Evolutionary conservation across 2,888 invertebrate species (phyloP).

Genomic region (Xanthia icteritia): DNA sequence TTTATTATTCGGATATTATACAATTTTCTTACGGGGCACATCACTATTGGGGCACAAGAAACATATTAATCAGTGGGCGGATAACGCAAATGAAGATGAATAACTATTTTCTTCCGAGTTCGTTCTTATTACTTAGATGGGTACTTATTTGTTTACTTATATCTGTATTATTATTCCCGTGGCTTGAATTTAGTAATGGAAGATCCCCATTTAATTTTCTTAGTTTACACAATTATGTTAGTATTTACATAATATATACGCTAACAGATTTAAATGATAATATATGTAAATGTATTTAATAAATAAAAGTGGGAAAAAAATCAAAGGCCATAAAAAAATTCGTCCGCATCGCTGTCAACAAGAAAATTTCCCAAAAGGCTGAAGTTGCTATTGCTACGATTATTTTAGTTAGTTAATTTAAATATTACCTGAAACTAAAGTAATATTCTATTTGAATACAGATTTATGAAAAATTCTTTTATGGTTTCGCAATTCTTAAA

Average conservation of each 20-base stretch:
- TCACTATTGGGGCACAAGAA: conserved; percentile 41
- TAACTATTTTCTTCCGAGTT: conserved; percentile 42
- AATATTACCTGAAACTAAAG: not conserved
- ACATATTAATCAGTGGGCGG: conserved; percentile 53
- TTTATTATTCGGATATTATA: not conserved
- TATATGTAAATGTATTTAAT: too few species aligned
- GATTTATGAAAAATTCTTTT: not conserved
- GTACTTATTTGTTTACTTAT: conserved; percentile 11
- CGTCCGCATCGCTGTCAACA: too few species aligned
- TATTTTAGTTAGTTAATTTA: not conserved
- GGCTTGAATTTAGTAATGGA: not conserved
- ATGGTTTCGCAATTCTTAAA: too few species aligned
- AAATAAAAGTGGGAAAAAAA: too few species aligned
- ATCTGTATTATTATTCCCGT: not conserved
- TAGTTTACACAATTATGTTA: not conserved
- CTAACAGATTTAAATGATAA: too few species aligned
- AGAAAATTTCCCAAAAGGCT: too few species aligned
- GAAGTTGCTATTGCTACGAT: not conserved
- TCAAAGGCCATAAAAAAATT: too few species aligned
- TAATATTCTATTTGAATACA: not conserved
- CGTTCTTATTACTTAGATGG: conserved; percentile 25
- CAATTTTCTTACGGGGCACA: not conserved
- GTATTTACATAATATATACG: not conserved
- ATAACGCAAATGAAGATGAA: conserved; percentile 58
- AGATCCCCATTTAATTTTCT: not conserved